Evolutionary conservation across 2,797 vertebrate species (phyloP), one percentile per base, ranked within the genome.

Genomic region (Sebastes vulpes): DNA sequence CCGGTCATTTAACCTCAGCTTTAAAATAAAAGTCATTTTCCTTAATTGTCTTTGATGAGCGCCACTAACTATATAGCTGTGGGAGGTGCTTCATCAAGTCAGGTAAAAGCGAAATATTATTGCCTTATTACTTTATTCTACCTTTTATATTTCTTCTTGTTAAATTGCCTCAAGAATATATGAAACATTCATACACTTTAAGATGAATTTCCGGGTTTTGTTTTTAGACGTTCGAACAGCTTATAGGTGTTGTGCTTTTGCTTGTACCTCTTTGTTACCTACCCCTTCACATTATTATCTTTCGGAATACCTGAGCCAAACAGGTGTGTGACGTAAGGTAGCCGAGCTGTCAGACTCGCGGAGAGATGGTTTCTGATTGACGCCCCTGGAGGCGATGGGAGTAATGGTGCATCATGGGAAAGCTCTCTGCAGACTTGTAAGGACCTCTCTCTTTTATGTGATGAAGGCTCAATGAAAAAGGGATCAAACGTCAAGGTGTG

Each of bases 1-100:
- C 90, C 89, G 92, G 93, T 95, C 92, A 94, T 95, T 95, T 93
- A 93, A 94, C 89, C 92, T 85, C 84, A 69, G 75, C 77, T 92
- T 92, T 93, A 89, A 92, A 90, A 84, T 90, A 87, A 92, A 94
- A 93, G 92, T 83, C 26, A 90, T 94, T 93, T 90, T 76, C 80
- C 65, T 90, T 93, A 94, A 95, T 93, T 94, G 91, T 92, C 85
- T 90, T 72, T 64, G 75, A 92, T 86, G 83, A 90, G 80, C 84
- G 68, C 80, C 63, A 61, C 77, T 87, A 88, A 89, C 85, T 83
- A 69, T 35, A 86, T 90, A 60, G 86, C 92, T 89, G 72, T 77
- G 77, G 89, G 86, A 91, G 72, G 76, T 83, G 66, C 75, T 92
- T 87, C 72, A 92, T 93, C 89, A 92, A 72, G 38, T 77, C 42